Base-by-base conservation (phyloP, 2,113 vertebrate genomes). In the Ranitomeya imitator region DNA sequence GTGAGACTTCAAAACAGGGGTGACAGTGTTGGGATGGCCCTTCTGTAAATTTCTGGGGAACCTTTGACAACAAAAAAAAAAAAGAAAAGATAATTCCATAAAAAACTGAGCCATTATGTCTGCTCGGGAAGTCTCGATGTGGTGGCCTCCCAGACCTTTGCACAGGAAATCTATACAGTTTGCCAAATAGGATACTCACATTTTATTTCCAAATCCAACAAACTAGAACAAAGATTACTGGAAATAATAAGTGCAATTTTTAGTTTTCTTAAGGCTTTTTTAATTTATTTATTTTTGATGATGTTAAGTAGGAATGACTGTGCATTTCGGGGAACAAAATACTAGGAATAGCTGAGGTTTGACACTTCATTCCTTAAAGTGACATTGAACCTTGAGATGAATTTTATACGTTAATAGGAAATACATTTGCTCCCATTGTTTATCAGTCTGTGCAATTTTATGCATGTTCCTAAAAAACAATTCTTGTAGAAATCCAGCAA, bases 121-220 rank as follows among this genome's bases (percentile, higher is more conserved):
- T 60, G 69, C 67, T 78, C 85, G 85, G 89, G 54, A 89, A 91
- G 86, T 69, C 69, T 90, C 85, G 85, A 61, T 86, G 14, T 51
- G 67, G 9, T 81, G 78, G 90, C 79, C 91, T 90, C 89, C 65
- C 14, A 12, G 84, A 74, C 16, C 26, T 91, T 85, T 23, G 26
- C 15, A 85, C 16, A 74, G 69, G 69, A 63, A 67, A 86, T 21
- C 76, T 54, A 79, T 31, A 92, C 55, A 90, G 0, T 1, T 31
- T 79, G 85, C 57, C 74, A 59, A 88, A 78, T 91, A 59, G 59
- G 76, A 86, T 79, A 90, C 79, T 80, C 65, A 52, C 60, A 63
- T 2, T 16, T 69, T 8, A 51, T 83, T 57, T 76, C 63, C n/a
- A 84, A 71, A 55, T 84, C 52, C 45, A 65, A 71, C 6, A 69